A percentile compares a stretch with the other conserved stretches of the same genome.
Conservation (phyloP, 2,113 vertebrate genomes). For the Scortum barcoo region DNA sequence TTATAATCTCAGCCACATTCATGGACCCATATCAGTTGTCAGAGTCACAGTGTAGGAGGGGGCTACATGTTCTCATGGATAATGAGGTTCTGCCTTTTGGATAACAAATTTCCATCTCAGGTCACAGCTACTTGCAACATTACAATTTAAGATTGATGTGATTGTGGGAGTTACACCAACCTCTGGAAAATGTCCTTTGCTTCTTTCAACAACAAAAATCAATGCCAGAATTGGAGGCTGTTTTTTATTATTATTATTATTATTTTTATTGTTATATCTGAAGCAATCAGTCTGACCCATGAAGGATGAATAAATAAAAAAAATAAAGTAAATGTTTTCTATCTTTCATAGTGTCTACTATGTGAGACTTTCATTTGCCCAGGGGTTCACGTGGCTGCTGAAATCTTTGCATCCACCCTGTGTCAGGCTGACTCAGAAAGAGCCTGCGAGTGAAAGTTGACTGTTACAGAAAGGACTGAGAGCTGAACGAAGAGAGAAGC, state of each 20-base stretch:
- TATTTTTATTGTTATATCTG: slow-evolving; percentile 1
- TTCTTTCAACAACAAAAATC: neutral
- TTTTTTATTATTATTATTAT: too few species aligned
- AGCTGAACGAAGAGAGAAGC: neutral
- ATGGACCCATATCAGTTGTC: neutral
- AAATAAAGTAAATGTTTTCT: neutral
- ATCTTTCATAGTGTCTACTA: neutral
- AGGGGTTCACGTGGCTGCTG: slow-evolving; percentile 23
- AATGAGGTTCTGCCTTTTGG: too few species aligned
- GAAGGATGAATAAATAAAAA: too few species aligned
- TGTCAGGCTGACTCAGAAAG: slow-evolving; percentile 8
- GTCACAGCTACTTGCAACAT: neutral
- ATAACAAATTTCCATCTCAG: neutral
- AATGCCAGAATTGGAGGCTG: neutral
- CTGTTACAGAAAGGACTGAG: neutral
- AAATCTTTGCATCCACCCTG: neutral
- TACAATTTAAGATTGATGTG: neutral
- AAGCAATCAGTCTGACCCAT: neutral
- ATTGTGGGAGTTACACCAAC: neutral
- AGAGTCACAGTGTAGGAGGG: neutral
- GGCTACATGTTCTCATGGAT: slow-evolving; percentile 4
- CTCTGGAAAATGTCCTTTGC: neutral
- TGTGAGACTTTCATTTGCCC: slow-evolving; percentile 16
- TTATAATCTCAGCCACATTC: neutral
- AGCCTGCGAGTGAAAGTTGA: slow-evolving; percentile 31